A percentile compares a stretch with the other conserved stretches of the same genome.
phyloP scores from a whole-genome alignment of 1,140 invertebrate genomes.

The Drosophila jambulina region DNA sequence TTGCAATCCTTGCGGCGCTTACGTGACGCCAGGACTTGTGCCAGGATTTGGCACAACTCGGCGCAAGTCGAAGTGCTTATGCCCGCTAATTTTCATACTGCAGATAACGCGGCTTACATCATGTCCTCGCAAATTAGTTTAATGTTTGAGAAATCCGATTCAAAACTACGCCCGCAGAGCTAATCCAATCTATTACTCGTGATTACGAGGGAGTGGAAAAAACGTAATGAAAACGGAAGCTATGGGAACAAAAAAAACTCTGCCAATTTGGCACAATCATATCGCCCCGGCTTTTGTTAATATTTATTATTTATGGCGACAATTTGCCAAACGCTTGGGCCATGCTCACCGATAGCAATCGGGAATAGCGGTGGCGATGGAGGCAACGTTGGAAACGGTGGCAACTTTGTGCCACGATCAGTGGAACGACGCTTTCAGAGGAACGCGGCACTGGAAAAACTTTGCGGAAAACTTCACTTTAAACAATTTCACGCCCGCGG shows the following conservation, averaged over 20 bases:
- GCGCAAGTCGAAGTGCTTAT: slow-evolving; percentile 43
- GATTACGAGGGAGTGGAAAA: slow-evolving; percentile 11
- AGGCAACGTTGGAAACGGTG: neutral
- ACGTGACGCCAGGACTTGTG: slow-evolving; percentile 50
- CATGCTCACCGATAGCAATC: slow-evolving; percentile 36
- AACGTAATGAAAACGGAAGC: slow-evolving; percentile 22
- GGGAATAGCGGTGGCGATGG: neutral
- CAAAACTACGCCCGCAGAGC: neutral
- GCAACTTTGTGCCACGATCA: slow-evolving; percentile 54
- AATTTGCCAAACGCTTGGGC: slow-evolving; percentile 49
- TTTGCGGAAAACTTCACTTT: slow-evolving; percentile 42
- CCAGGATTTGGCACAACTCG: slow-evolving; percentile 36
- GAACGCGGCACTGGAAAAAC: slow-evolving; percentile 24
- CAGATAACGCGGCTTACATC: slow-evolving; percentile 41
- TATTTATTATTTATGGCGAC: slow-evolving; percentile 58
- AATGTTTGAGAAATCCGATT: slow-evolving; percentile 10
- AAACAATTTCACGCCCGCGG: slow-evolving; percentile 72
- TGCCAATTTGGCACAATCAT: slow-evolving; percentile 44
- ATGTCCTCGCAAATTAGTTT: slow-evolving; percentile 41
- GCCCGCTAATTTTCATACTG: slow-evolving; percentile 37
- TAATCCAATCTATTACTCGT: slow-evolving; percentile 46
- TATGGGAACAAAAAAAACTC: neutral
- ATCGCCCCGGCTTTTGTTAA: slow-evolving; percentile 46
- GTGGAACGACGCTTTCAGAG: slow-evolving; percentile 22
- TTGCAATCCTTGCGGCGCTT: slow-evolving; percentile 52